Evolutionary conservation across 2,888 invertebrate genomes (phyloP).

Genomic region (Cyrtodaria siliqua): DNA sequence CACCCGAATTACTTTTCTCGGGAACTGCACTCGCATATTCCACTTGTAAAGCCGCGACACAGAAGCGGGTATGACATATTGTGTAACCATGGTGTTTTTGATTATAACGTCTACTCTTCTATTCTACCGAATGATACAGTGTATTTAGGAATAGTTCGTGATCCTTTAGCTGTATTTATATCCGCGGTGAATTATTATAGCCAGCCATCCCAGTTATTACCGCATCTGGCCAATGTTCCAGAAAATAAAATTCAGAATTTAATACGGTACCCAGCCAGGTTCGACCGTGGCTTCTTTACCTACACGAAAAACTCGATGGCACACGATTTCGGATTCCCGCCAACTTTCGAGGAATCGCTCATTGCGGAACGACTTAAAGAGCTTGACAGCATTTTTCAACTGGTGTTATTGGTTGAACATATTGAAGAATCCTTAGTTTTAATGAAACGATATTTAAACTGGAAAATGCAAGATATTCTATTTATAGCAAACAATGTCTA

Average conservation of each 20-base stretch:
- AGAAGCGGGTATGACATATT: conserved; percentile 48
- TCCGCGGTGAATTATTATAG: conserved; percentile 60
- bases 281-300: conserved; percentile 40
- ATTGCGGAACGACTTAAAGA: conserved; percentile 20
- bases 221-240: conserved; percentile 28
- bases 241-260: conserved; percentile 51
- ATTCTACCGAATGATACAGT: conserved; percentile 60
- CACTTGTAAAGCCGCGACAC: conserved; percentile 35
- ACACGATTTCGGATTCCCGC: conserved; percentile 56
- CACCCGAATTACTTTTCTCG: conserved; percentile 55
- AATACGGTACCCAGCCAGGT: conserved; percentile 34
- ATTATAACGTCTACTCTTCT: conserved; percentile 30
- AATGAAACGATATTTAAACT: conserved; percentile 55
- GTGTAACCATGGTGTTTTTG: conserved; percentile 59
- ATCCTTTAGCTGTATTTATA: conserved; percentile 60
- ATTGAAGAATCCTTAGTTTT: conserved; percentile 60
- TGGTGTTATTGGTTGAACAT: conserved; percentile 57
- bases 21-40: conserved; percentile 8
- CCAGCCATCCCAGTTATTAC: conserved; percentile 27
- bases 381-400: conserved; percentile 37
- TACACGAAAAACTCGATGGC: conserved; percentile 61
- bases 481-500: conserved; percentile 51
- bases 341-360: background rate
- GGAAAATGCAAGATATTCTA: conserved; percentile 51
- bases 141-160: conserved; percentile 63